Evolutionary conservation across 1,140 invertebrate species (phyloP), one percentile per base, ranked within the genome.

Genomic region (Acyrthosiphon pisum): DNA sequence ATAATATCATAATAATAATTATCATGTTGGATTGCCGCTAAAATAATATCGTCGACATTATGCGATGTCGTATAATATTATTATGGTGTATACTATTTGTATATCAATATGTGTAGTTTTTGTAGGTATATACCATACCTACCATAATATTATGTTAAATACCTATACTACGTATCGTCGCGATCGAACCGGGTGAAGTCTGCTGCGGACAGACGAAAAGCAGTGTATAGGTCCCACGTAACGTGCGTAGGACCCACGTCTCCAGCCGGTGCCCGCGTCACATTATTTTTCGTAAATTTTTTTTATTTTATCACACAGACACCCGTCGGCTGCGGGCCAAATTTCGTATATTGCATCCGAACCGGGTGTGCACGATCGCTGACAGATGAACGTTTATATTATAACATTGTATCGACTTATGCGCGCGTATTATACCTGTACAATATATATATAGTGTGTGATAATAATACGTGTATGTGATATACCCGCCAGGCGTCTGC

Each of bases 301-400:
- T n/a, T n/a, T 18, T n/a, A n/a, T n/a, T n/a, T 76, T 20, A 18
- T n/a, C 14, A 6, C 60, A 0, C 14, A 14, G n/a, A 68, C 60
- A n/a, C n/a, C 30, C 60, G n/a, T 68, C 30, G 60, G 60, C 60
- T n/a, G 14, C 30, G 4, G 30, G n/a, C 60, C 30, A 76, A 76
- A 76, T 76, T n/a, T 6, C 60, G 60, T 2, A 3, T 76, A 2
- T 76, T 35, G 18, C 30, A 18, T 35, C 56, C 56, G 56, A 60
- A 60, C 56, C 56, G 56, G 56, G 60, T 6, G 60, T n/a, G 60
- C 60, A n/a, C 60, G 60, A 6, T n/a, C 60, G 60, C 60, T 76
- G 60, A 76, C 60, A 76, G 60, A 76, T n/a, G 30, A n/a, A 76
- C 60, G 60, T 76, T 76, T 76, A 76, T n/a, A 76, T 76, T 76